Evolutionary conservation across 2,113 vertebrate species (phyloP).

Genomic region (Nothobranchius kuhntae): DNA sequence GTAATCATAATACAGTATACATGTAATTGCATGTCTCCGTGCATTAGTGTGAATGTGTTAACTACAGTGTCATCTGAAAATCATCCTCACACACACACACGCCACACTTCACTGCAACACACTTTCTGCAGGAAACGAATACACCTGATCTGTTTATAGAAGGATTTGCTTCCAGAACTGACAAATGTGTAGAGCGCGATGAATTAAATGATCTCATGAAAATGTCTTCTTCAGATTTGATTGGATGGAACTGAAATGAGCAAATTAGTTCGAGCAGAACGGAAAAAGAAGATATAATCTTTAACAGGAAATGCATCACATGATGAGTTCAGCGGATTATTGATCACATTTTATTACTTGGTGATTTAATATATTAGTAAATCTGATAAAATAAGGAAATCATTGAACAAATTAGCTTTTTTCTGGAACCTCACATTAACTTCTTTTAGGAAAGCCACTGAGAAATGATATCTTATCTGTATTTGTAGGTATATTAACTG

Average conservation of each 20-base stretch:
- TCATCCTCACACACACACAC: background rate
- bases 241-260: constrained; percentile 43
- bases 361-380: constrained; percentile 20
- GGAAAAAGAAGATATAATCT: constrained; percentile 8
- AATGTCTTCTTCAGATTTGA: constrained; percentile 33
- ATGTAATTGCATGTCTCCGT: background rate
- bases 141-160: background rate
- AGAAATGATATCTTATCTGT: background rate
- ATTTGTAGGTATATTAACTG: too few species aligned
- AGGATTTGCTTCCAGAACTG: constrained; percentile 6
- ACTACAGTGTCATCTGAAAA: constrained; percentile 21
- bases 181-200: constrained; percentile 24
- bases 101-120: background rate
- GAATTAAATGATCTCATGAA: constrained; percentile 30
- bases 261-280: constrained; percentile 28
- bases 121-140: background rate
- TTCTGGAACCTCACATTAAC: background rate
- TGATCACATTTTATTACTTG: constrained; percentile 19
- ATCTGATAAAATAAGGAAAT: constrained; percentile 25
- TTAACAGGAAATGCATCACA: background rate
- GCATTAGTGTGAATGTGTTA: constrained; percentile 18
- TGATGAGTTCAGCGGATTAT: constrained; percentile 11
- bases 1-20: constrained; percentile 10
- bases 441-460: background rate
- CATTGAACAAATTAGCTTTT: background rate